Evolutionary conservation across 2,888 invertebrate species (phyloP).

Genomic region (Athalia circularis): DNA sequence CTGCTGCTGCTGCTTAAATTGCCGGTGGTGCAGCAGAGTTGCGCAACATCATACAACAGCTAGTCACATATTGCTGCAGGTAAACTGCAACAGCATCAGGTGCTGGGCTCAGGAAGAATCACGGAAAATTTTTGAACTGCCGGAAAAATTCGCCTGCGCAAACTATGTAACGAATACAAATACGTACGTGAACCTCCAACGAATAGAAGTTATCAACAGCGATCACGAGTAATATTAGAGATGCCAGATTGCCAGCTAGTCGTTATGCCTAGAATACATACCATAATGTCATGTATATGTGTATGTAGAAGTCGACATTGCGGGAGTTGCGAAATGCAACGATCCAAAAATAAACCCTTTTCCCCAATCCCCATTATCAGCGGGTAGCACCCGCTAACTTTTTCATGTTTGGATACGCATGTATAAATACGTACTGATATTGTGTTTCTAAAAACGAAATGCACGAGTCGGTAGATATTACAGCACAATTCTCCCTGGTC

Average conservation of each 20-base stretch:
- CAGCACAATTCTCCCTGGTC: background rate
- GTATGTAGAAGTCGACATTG: slow-evolving; percentile 10
- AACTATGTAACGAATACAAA: background rate
- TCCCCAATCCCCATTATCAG: slow-evolving; percentile 17
- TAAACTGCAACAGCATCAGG: too few relatives aligned
- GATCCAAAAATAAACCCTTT: slow-evolving; percentile 47
- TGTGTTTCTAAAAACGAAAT: too few relatives aligned
- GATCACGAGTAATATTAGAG: slow-evolving; percentile 36
- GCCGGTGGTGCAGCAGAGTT: too few relatives aligned
- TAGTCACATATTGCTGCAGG: too few relatives aligned
- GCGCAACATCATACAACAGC: too few relatives aligned
- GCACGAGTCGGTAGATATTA: background rate
- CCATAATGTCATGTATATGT: too few relatives aligned
- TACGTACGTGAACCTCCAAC: background rate
- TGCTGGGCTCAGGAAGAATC: too few relatives aligned
- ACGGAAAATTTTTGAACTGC: too few relatives aligned
- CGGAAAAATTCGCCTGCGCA: too few relatives aligned
- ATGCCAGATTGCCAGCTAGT: slow-evolving; percentile 31
- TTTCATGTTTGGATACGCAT: background rate
- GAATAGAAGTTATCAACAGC: slow-evolving; percentile 10
- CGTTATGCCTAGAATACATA: too few relatives aligned
- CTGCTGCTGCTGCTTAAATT: too few relatives aligned
- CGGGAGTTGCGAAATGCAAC: slow-evolving; percentile 47
- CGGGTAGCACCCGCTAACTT: slow-evolving; percentile 1
- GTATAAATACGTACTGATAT: too few relatives aligned